A percentile compares a stretch with the other conserved stretches of the same genome.
These are phyloP conservation scores for Pionites leucogaster DNA, from an alignment of 2,113 vertebrate genomes.

Conservation along the genomic window DNA sequence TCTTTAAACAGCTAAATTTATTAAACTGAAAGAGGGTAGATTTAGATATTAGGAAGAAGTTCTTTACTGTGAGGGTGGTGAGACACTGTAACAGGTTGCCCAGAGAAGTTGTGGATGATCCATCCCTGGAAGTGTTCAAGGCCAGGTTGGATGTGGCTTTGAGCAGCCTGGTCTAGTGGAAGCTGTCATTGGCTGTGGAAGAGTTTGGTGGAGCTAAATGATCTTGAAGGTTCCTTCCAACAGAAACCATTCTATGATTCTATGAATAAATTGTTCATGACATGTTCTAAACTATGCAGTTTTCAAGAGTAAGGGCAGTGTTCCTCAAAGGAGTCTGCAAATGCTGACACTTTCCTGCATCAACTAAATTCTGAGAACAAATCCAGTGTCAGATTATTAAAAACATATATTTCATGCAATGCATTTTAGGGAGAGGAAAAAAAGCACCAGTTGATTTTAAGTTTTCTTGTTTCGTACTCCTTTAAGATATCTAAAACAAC, in stretches of 20 bases:
- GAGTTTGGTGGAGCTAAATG: no score
- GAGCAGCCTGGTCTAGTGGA: background rate
- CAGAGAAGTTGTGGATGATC: background rate
- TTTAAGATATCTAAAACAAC: background rate
- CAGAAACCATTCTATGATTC: no score
- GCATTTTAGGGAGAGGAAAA: fast-evolving
- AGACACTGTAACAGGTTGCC: background rate
- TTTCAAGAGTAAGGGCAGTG: background rate
- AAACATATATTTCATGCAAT: background rate
- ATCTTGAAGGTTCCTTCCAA: no score
- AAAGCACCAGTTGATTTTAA: background rate
- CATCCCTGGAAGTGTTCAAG: background rate
- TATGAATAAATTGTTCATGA: background rate
- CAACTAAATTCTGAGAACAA: background rate
- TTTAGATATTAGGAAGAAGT: background rate
- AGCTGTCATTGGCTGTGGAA: background rate
- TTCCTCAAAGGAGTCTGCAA: background rate
- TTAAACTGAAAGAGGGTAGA: background rate
- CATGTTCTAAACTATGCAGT: fast-evolving
- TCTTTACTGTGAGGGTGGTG: background rate
- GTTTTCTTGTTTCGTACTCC: background rate
- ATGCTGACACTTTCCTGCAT: background rate
- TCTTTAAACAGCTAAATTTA: background rate
- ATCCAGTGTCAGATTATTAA: background rate
- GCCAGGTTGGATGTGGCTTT: background rate